Evolutionary conservation across 2,888 invertebrate genomes (phyloP), one percentile per base, ranked within the genome.

Genomic region (Shargacucullia verbasci): DNA sequence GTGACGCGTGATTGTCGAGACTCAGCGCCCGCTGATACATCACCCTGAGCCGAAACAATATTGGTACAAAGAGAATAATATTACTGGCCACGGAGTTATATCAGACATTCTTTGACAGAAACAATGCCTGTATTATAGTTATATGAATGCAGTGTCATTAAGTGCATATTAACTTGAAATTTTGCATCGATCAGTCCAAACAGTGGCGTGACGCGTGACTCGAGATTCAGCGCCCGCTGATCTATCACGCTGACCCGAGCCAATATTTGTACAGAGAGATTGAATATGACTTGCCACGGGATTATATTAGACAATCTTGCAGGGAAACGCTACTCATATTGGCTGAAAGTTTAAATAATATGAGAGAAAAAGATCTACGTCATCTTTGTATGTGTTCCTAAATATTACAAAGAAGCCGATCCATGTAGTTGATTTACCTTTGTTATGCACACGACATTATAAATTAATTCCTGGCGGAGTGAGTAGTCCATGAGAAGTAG

Each of bases 181-280:
- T n/a, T n/a, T n/a, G n/a, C n/a, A n/a, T n/a, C n/a, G n/a, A n/a
- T n/a, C n/a, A n/a, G n/a, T n/a, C n/a, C n/a, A n/a, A n/a, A n/a
- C n/a, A n/a, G n/a, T n/a, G n/a, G n/a, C n/a, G n/a, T n/a, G n/a
- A n/a, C n/a, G n/a, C n/a, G n/a, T n/a, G n/a, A n/a, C n/a, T n/a
- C n/a, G n/a, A n/a, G n/a, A n/a, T n/a, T n/a, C n/a, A n/a, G n/a
- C n/a, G n/a, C n/a, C 7, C 12, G 40, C 59, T 49, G 48, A 52
- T 52, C 44, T 38, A 14, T 63, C 45, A 55, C 65, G 54, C 48
- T 52, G 57, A 69, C 39, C 41, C 35, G 9, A 29, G 15, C 67
- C 34, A 27, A 53, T 53, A 43, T 50, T 53, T 45, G 48, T 15
- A 38, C 27, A 12, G 15, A 54, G 10, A 49, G 40, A 61, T 46